phyloP scores from a whole-genome alignment of 2,888 invertebrate genomes.

The Aproaerema taeniolella region DNA sequence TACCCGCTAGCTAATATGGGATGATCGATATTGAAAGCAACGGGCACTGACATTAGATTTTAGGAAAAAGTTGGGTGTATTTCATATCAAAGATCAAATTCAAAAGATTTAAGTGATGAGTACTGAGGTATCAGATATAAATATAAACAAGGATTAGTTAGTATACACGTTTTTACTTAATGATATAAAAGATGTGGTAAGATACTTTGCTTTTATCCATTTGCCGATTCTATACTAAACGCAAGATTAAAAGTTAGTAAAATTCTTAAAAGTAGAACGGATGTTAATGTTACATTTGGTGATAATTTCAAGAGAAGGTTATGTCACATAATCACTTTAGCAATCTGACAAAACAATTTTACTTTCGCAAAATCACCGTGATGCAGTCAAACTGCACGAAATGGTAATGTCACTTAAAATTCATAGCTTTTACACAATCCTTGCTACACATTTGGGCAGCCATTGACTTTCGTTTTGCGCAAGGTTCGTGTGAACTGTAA shows the following conservation, averaged over 20 bases:
- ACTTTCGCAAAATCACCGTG: constrained; percentile 3
- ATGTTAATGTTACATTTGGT: too few relatives aligned
- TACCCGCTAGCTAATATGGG: constrained; percentile 23
- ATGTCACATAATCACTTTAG: constrained; percentile 1
- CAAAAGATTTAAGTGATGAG: too few relatives aligned
- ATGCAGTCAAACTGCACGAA: constrained; percentile 5
- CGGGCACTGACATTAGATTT: not conserved
- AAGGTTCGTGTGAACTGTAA: constrained; percentile 40
- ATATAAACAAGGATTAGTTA: too few relatives aligned
- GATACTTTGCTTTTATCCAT: too few relatives aligned
- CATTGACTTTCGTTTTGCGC: constrained; percentile 32
- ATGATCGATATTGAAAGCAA: constrained; percentile 10
- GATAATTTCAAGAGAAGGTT: too few relatives aligned
- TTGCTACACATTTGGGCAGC: constrained; percentile 39
- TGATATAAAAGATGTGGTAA: too few relatives aligned
- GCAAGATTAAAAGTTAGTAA: too few relatives aligned
- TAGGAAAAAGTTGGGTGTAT: not conserved
- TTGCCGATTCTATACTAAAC: too few relatives aligned
- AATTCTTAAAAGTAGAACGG: too few relatives aligned
- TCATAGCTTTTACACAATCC: constrained; percentile 29
- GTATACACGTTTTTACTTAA: too few relatives aligned
- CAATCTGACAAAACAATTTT: not conserved
- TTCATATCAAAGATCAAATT: too few relatives aligned
- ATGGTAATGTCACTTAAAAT: constrained; percentile 13
- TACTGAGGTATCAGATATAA: too few relatives aligned